Conservation (phyloP, 1,140 invertebrate species). For the Hydropsyche tenuis region DNA sequence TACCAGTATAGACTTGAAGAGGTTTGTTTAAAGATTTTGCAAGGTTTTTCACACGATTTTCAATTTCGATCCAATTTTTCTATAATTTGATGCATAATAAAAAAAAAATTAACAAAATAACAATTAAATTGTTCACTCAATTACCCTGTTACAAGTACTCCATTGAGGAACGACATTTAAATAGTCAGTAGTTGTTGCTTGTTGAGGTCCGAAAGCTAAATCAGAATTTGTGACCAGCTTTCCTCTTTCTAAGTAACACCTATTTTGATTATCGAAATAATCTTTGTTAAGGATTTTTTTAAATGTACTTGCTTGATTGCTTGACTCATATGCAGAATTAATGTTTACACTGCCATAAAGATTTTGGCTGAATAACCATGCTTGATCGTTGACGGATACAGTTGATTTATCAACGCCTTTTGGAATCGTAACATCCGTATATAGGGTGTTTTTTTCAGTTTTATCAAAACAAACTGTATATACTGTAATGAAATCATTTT, state of each 20-base stretch:
- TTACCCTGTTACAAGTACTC: conserved; percentile 53
- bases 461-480: conserved; percentile 55
- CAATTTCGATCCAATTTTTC: conserved; percentile 55
- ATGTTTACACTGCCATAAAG: conserved; percentile 48
- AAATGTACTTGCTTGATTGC: conserved; percentile 50
- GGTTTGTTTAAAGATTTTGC: conserved; percentile 45
- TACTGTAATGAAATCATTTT: conserved; percentile 49
- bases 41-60: conserved; percentile 52
- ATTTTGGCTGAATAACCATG: conserved; percentile 18
- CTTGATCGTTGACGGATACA: conserved; percentile 29
- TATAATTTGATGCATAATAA: conserved; percentile 17
- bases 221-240: conserved; percentile 55
- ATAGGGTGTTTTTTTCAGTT: conserved; percentile 51
- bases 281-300: conserved; percentile 45
- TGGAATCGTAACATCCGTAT: conserved; percentile 51
- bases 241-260: conserved; percentile 54
- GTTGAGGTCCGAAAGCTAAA: conserved; percentile 52
- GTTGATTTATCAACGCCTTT: conserved; percentile 43
- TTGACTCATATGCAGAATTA: conserved; percentile 53
- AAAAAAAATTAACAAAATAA: not conserved
- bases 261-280: conserved; percentile 44
- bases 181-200: conserved; percentile 52
- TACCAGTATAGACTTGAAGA: conserved; percentile 52
- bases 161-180: conserved; percentile 57
- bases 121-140: conserved; percentile 7